phyloP scores from a whole-genome alignment of 1,140 invertebrate genomes.

The Heliconius hermathena region DNA sequence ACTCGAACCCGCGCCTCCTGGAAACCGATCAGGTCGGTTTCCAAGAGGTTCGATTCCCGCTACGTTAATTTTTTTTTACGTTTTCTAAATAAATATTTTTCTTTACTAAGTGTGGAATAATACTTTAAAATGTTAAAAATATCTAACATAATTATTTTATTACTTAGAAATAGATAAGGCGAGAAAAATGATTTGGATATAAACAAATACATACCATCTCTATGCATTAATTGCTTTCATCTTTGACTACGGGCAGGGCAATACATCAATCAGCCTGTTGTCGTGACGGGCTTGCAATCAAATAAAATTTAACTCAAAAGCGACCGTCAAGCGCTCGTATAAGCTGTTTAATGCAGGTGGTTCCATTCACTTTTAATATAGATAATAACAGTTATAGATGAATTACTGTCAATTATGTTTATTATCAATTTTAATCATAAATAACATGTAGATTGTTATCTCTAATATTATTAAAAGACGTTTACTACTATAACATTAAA shows the following conservation, averaged over 20 bases:
- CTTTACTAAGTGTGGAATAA: too few species aligned
- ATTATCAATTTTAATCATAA: conserved; percentile 12
- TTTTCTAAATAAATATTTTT: too few species aligned
- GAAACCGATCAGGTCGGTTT: too few species aligned
- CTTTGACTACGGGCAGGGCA: conserved; percentile 52
- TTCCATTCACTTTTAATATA: conserved; percentile 42
- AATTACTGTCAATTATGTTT: conserved; percentile 16
- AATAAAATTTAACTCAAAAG: conserved; percentile 77
- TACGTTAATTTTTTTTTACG: too few species aligned
- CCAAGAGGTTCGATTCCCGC: too few species aligned
- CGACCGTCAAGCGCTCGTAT: conserved; percentile 56
- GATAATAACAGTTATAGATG: conserved; percentile 29
- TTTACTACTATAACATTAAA: too few species aligned
- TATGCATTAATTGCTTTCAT: conserved; percentile 52
- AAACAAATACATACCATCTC: conserved; percentile 19
- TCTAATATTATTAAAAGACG: not conserved
- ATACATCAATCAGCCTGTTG: conserved; percentile 72
- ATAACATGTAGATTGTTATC: not conserved
- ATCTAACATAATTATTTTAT: too few species aligned
- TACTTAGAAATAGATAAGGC: too few species aligned
- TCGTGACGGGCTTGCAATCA: conserved; percentile 68
- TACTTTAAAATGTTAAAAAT: too few species aligned
- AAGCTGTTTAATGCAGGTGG: conserved; percentile 61
- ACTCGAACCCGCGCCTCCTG: too few species aligned
- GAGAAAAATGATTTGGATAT: not conserved